A percentile compares a stretch with the other conserved stretches of the same genome.
Evolutionary conservation across 2,888 invertebrate genomes (phyloP).

Genomic region (Drosophila mulleri): DNA sequence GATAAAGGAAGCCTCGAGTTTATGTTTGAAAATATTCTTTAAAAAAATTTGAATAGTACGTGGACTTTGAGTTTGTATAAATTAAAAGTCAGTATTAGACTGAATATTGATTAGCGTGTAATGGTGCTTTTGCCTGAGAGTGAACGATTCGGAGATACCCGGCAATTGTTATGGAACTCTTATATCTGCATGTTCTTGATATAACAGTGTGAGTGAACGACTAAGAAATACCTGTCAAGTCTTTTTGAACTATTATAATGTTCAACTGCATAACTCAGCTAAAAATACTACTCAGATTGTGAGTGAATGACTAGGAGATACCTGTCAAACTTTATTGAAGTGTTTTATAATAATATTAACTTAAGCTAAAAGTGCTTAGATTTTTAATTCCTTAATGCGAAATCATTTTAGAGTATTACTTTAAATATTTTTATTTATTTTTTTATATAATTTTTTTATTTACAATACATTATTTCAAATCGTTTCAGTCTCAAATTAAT

Average conservation of each 20-base stretch:
- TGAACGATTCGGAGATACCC: background rate
- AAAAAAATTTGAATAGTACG: background rate
- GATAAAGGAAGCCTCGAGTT: background rate
- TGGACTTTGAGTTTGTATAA: background rate
- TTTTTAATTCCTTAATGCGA: no score
- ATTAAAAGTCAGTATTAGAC: background rate
- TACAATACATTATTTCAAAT: no score
- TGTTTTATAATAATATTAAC: background rate
- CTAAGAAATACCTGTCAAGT: no score
- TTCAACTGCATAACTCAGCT: background rate
- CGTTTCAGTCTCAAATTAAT: no score
- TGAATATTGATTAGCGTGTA: background rate
- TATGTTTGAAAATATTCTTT: background rate
- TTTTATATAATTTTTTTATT: no score
- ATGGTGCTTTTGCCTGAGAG: background rate
- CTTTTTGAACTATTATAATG: no score
- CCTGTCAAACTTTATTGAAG: background rate
- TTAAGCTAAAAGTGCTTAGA: no score
- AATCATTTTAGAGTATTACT: no score
- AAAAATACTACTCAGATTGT: no score
- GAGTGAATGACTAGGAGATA: background rate
- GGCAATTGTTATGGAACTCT: background rate
- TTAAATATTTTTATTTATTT: no score
- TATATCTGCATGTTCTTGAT: no score
- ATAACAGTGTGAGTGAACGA: no score